phyloP scores from a whole-genome alignment of 2,797 vertebrate genomes.

The Propithecus perrieri region DNA sequence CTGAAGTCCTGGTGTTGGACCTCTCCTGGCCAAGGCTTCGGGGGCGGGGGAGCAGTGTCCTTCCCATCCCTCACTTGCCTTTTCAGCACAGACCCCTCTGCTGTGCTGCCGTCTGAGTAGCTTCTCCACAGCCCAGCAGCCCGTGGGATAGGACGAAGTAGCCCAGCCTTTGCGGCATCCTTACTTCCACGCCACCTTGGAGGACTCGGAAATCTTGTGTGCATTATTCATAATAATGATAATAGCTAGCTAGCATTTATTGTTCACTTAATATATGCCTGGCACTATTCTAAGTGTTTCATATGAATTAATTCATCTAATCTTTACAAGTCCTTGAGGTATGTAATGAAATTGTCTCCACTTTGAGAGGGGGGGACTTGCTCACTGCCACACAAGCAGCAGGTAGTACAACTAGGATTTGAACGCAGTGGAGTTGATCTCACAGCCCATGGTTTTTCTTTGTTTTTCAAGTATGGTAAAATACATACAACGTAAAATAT shows the following conservation, averaged over 20 bases:
- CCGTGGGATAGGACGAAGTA: background rate
- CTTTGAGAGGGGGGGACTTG: background rate
- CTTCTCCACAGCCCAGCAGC: background rate
- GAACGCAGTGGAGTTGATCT: background rate
- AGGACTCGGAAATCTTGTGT: background rate
- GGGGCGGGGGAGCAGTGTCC: background rate
- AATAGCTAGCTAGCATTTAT: background rate
- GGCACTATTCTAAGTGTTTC: background rate
- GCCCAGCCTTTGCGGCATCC: background rate
- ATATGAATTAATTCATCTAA: background rate
- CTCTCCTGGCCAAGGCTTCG: background rate
- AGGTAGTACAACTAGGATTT: background rate
- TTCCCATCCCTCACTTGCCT: background rate
- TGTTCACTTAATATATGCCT: background rate
- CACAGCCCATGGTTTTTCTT: background rate
- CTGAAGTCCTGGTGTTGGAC: background rate
- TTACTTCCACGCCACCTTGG: accelerated
- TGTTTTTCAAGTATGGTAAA: background rate
- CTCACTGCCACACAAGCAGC: background rate
- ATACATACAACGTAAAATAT: background rate
- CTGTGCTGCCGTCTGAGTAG: background rate
- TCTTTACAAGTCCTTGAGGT: background rate
- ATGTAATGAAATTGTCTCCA: background rate
- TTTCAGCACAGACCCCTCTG: background rate
- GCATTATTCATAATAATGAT: background rate